phyloP scores from a whole-genome alignment of 64 coral and sea anemone genomes.

The Pocillopora verrucosa region DNA sequence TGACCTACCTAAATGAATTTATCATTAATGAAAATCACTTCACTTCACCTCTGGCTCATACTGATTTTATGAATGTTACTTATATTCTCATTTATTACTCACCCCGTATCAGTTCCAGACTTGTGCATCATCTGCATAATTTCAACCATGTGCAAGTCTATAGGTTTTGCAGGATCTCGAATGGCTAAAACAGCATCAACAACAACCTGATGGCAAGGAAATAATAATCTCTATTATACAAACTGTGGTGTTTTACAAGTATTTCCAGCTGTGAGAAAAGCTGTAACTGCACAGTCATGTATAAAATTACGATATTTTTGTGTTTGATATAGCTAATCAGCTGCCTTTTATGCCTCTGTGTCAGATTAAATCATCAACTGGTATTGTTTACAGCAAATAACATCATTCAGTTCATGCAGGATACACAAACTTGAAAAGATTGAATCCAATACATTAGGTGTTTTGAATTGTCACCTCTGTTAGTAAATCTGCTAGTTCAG shows the following conservation, averaged over 20 bases:
- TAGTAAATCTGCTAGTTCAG: conserved; percentile 89
- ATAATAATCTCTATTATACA: not conserved
- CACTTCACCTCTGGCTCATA: no score
- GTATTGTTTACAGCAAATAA: no score
- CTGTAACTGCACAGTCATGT: not conserved
- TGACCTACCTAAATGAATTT: no score
- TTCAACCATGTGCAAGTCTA: conserved; percentile 99
- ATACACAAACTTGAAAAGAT: no score
- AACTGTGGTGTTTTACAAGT: not conserved
- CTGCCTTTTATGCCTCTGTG: no score
- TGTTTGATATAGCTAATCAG: no score
- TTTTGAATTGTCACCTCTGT: conserved; percentile 63
- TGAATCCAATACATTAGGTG: no score
- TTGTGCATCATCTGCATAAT: conserved; percentile 99
- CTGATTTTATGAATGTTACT: not conserved
- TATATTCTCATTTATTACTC: not conserved
- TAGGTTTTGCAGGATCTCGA: conserved; percentile 60
- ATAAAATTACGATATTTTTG: no score
- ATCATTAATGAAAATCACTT: no score
- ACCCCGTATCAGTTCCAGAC: conserved; percentile 88
- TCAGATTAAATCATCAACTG: no score
- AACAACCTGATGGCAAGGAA: conserved; percentile 56
- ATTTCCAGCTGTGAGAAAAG: not conserved
- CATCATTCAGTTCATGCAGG: no score
- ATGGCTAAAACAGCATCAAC: conserved; percentile 94